A percentile compares a stretch with the other conserved stretches of the same genome.
Conservation (phyloP, 1,140 invertebrate species). For the Macrosteles quadrilineatus region DNA sequence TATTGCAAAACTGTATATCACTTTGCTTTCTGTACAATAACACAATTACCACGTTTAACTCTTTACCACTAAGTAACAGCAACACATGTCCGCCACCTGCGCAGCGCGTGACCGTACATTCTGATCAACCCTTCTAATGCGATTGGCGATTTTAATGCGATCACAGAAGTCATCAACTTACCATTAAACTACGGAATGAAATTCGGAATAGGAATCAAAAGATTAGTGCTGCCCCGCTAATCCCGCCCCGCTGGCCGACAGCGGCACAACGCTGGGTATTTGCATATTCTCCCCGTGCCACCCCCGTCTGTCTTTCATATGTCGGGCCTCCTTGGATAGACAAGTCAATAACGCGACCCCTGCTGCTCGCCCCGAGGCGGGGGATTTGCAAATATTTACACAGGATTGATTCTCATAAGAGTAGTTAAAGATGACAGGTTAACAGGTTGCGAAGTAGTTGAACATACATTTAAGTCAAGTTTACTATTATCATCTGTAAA, state of each 20-base stretch:
- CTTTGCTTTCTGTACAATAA: neutral
- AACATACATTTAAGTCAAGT: neutral
- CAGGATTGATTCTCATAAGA: neutral
- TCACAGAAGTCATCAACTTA: constrained; percentile 10
- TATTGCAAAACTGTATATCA: neutral
- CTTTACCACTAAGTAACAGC: neutral
- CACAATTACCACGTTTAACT: neutral
- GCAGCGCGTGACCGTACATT: neutral
- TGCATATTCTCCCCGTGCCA: neutral
- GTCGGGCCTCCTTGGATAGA: neutral
- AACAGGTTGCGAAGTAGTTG: neutral
- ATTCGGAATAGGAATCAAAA: constrained; percentile 22
- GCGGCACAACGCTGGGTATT: neutral
- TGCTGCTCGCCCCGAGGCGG: neutral
- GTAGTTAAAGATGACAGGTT: neutral
- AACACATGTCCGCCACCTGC: neutral
- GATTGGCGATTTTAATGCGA: neutral
- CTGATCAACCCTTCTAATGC: neutral
- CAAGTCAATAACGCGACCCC: constrained; percentile 16
- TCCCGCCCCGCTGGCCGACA: neutral
- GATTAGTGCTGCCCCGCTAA: neutral
- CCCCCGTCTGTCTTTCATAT: neutral
- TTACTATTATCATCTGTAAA: neutral
- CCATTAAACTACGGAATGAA: constrained; percentile 14
- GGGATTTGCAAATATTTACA: neutral